Evolutionary conservation across 1,140 invertebrate species (phyloP).

Genomic region (Linepithema humile): DNA sequence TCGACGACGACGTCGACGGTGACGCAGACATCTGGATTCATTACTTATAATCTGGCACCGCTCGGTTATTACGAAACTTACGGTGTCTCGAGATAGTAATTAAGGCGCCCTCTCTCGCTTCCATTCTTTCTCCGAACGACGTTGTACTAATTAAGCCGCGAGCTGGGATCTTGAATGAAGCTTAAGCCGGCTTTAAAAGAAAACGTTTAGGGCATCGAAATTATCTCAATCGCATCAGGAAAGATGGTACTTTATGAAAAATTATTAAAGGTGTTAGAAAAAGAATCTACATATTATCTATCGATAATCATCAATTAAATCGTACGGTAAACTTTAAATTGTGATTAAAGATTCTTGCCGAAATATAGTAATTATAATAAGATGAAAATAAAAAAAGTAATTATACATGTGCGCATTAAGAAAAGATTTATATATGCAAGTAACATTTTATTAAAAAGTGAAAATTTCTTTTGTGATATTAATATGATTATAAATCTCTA

Average conservation of each 20-base stretch:
- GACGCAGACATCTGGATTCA: constrained; percentile 79
- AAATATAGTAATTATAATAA: not conserved
- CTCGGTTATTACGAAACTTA: constrained; percentile 78
- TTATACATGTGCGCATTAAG: not conserved
- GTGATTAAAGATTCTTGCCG: not conserved
- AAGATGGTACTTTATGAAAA: not conserved
- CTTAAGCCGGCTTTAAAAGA: not conserved
- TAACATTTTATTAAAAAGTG: too few relatives aligned
- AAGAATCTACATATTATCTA: not conserved
- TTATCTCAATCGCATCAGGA: not conserved
- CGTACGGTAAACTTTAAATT: not conserved
- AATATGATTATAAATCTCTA: not conserved
- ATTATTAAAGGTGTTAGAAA: not conserved
- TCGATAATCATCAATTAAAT: not conserved
- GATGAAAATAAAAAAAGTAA: not conserved
- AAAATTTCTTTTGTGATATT: not conserved
- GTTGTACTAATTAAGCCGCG: constrained; percentile 71
- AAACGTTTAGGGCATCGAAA: constrained; percentile 11
- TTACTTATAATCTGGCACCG: constrained; percentile 73
- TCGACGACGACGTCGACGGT: constrained; percentile 61
- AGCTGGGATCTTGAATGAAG: constrained; percentile 36
- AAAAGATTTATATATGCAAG: too few relatives aligned
- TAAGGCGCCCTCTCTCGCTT: constrained; percentile 64
- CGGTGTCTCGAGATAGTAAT: constrained; percentile 74
- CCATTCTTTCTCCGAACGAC: constrained; percentile 64